These are phyloP conservation scores for Prorops nasuta DNA, from an alignment of 1,140 invertebrate species.

Conservation along the genomic window DNA sequence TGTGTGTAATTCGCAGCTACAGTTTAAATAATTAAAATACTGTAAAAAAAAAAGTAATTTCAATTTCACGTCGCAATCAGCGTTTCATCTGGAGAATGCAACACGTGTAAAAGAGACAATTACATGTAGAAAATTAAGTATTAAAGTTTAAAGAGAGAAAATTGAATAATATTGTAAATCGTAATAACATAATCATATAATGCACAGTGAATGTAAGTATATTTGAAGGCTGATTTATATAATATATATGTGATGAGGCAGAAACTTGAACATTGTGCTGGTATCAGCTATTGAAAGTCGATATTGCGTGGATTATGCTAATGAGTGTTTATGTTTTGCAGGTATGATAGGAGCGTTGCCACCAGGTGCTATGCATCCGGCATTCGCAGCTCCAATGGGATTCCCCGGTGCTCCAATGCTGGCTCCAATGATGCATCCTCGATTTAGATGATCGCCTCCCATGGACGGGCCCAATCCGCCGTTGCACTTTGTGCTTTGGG, in stretches of 20 bases:
- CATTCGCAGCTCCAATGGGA: constrained; percentile 65
- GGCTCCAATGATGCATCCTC: constrained; percentile 71
- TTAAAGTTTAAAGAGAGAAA: too few relatives aligned
- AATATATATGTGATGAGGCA: too few relatives aligned
- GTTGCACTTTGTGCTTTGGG: constrained; percentile 56
- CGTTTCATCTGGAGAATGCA: not conserved
- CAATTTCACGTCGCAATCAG: not conserved
- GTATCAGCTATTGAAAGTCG: too few relatives aligned
- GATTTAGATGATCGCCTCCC: constrained; percentile 74
- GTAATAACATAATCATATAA: too few relatives aligned
- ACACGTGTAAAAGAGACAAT: too few relatives aligned
- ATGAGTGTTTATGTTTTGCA: constrained; percentile 42
- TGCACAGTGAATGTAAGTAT: too few relatives aligned
- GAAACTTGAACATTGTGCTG: too few relatives aligned
- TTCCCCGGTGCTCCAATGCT: constrained; percentile 64
- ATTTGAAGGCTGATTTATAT: too few relatives aligned
- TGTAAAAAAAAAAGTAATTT: not conserved
- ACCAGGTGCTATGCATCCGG: constrained; percentile 65
- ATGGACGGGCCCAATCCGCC: constrained; percentile 54
- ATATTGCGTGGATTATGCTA: too few relatives aligned
- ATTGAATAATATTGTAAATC: too few relatives aligned
- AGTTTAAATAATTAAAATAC: not conserved
- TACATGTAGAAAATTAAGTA: too few relatives aligned
- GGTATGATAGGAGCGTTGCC: constrained; percentile 69
- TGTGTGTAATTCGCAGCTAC: not conserved